phyloP scores from a whole-genome alignment of 92 coral and sea anemone genomes.

The Palythoa grandiflora region DNA sequence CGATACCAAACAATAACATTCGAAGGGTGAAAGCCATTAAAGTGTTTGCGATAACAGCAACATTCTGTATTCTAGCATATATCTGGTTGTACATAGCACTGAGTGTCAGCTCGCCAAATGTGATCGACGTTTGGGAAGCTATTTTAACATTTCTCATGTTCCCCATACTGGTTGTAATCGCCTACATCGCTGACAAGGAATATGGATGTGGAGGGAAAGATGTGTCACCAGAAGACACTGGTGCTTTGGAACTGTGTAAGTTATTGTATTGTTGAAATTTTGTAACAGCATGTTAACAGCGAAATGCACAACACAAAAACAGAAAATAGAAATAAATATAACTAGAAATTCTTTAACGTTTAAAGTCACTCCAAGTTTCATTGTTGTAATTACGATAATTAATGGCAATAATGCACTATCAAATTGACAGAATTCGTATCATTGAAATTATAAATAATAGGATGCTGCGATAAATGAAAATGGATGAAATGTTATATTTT shows the following conservation, averaged over 20 bases:
- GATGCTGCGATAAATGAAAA: no score
- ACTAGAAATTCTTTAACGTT: no score
- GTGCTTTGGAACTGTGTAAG: conserved; percentile 93
- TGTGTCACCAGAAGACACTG: conserved; percentile 78
- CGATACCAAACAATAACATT: conserved; percentile 78
- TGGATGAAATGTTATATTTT: no score
- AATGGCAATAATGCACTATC: no score
- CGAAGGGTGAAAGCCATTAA: conserved; percentile 90
- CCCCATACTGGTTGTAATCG: conserved; percentile 91
- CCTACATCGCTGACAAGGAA: conserved; percentile 94
- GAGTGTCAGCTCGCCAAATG: conserved; percentile 61
- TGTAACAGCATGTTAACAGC: neutral
- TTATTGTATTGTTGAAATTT: neutral
- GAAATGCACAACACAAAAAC: neutral
- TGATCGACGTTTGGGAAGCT: conserved; percentile 96
- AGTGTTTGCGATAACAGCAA: conserved; percentile 93
- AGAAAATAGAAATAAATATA: neutral
- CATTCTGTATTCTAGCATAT: conserved; percentile 84
- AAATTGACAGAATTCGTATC: no score
- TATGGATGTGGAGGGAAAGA: conserved; percentile 85
- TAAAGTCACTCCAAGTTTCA: no score
- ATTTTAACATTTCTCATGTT: conserved; percentile 91
- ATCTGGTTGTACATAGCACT: conserved; percentile 85
- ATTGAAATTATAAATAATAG: no score
- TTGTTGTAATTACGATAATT: no score